Conservation (phyloP, 1,140 invertebrate genomes). For the Anastatus disparis region DNA sequence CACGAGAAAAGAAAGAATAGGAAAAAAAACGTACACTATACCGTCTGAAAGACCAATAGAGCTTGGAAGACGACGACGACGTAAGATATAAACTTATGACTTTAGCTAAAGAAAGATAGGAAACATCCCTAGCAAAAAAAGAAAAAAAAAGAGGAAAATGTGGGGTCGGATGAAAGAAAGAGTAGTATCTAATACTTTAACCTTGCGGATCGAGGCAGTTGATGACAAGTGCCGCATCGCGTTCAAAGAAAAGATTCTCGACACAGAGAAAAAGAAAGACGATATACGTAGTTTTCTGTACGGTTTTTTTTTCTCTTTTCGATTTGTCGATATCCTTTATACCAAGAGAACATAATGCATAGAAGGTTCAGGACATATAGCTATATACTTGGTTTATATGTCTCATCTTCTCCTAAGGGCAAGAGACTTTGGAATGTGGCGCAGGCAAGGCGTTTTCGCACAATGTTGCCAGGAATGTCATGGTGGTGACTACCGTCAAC, state of each 20-base stretch:
- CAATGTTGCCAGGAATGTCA: slow-evolving; percentile 26
- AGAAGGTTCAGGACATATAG: background rate
- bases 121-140: no score
- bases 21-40: background rate
- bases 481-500: background rate
- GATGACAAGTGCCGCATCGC: background rate
- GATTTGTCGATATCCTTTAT: slow-evolving; percentile 24
- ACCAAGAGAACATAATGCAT: background rate
- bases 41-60: background rate
- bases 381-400: no score
- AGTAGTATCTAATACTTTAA: background rate
- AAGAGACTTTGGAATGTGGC: slow-evolving; percentile 14
- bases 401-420: background rate
- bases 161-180: no score
- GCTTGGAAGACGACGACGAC: background rate
- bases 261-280: no score
- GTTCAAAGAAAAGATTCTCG: no score
- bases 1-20: background rate
- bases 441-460: background rate
- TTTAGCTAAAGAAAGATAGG: slow-evolving; percentile 26
- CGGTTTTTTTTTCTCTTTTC: no score
- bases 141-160: background rate
- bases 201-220: background rate
- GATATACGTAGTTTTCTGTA: no score
- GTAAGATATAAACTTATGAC: slow-evolving; percentile 48